Evolutionary conservation across 2,113 vertebrate species (phyloP).

Genomic region (Lepidothrix coronata): DNA sequence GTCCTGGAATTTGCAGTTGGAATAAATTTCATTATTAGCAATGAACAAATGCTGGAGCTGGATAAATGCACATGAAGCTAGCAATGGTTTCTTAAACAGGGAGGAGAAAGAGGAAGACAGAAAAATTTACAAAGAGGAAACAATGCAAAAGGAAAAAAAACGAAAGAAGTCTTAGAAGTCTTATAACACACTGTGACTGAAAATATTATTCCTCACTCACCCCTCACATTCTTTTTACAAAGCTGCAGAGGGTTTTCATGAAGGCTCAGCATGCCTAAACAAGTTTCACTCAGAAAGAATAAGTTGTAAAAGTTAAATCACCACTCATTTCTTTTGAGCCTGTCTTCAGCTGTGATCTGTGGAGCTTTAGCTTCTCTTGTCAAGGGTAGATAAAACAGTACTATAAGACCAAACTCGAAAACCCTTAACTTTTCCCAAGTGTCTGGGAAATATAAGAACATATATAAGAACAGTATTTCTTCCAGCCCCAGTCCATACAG

Average conservation of each 20-base stretch:
- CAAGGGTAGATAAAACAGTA: background rate
- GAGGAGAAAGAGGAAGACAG: slow-evolving; percentile 20
- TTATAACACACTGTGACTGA: slow-evolving; percentile 28
- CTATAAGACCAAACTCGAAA: background rate
- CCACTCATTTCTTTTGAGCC: slow-evolving; percentile 38
- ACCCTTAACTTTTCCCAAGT: background rate
- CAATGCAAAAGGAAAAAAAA: slow-evolving; percentile 1
- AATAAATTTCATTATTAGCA: slow-evolving; percentile 42
- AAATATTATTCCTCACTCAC: slow-evolving; percentile 44
- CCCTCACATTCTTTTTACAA: slow-evolving; percentile 53
- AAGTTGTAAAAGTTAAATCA: slow-evolving; percentile 62
- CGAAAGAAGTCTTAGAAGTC: background rate
- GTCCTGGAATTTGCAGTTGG: slow-evolving; percentile 31
- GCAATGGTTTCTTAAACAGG: background rate
- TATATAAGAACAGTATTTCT: background rate
- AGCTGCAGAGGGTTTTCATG: slow-evolving; percentile 57
- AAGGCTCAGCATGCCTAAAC: slow-evolving; percentile 61
- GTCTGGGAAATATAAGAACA: background rate
- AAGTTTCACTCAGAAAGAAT: slow-evolving; percentile 65
- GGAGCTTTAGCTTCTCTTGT: slow-evolving; percentile 16
- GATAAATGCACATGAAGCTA: slow-evolving; percentile 31
- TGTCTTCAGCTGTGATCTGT: slow-evolving; percentile 65
- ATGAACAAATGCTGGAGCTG: slow-evolving; percentile 35
- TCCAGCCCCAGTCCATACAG: background rate
- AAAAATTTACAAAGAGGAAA: slow-evolving; percentile 39